These are phyloP conservation scores for Siniperca obscura DNA, from an alignment of 2,797 vertebrate species.

Conservation along the genomic window DNA sequence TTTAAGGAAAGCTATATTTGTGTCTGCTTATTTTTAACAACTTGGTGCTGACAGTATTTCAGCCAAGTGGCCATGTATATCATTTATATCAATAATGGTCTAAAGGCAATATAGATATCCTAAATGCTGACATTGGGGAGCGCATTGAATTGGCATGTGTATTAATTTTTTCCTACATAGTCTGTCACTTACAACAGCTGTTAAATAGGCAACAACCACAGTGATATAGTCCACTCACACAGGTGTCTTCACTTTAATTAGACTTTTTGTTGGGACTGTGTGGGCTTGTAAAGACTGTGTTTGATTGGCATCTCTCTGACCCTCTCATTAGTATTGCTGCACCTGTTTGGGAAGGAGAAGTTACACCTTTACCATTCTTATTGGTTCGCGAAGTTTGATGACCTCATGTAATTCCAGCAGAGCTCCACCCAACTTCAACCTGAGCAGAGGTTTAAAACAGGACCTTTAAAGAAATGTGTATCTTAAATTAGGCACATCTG, in stretches of 20 bases:
- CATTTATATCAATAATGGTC: neutral
- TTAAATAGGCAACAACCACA: too few relatives aligned
- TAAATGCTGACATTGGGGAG: neutral
- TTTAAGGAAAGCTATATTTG: neutral
- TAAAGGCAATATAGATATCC: neutral
- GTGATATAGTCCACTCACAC: too few relatives aligned
- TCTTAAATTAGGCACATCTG: neutral
- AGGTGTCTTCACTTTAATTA: too few relatives aligned
- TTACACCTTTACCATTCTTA: too few relatives aligned
- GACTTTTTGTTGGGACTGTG: too few relatives aligned
- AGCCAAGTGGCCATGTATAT: neutral
- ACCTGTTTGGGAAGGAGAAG: too few relatives aligned
- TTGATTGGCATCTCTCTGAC: neutral
- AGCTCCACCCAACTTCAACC: too few relatives aligned
- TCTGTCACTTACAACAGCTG: neutral
- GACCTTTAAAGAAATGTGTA: neutral
- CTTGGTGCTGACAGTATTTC: neutral
- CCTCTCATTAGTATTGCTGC: neutral
- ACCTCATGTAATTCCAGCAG: too few relatives aligned
- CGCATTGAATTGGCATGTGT: neutral
- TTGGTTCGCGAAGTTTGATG: too few relatives aligned
- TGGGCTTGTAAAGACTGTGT: too few relatives aligned
- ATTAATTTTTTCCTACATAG: neutral
- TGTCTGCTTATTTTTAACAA: neutral
- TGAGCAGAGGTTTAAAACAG: too few relatives aligned